Evolutionary conservation across 2,888 invertebrate genomes (phyloP).

Genomic region (Seira sanloemensis): DNA sequence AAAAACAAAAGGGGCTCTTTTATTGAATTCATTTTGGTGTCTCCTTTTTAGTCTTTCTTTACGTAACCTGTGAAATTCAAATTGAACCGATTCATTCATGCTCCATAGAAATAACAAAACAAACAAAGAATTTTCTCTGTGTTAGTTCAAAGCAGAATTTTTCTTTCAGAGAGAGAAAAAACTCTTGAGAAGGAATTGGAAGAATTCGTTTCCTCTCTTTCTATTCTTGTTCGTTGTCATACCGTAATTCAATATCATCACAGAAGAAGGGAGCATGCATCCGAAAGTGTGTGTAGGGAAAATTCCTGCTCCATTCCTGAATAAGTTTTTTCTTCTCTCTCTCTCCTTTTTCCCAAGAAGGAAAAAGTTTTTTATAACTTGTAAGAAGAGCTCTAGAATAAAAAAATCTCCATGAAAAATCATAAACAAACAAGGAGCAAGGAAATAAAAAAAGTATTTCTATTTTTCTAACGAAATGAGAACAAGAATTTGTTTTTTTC

Average conservation of each 20-base stretch:
- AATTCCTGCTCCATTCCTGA: background rate
- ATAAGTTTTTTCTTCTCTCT: background rate
- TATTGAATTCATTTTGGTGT: background rate
- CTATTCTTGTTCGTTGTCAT: background rate
- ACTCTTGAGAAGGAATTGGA: background rate
- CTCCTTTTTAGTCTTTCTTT: background rate
- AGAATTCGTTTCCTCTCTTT: background rate
- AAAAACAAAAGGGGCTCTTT: background rate
- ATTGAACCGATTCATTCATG: background rate
- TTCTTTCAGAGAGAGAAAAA: background rate
- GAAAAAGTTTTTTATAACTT: background rate
- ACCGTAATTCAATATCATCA: conserved; percentile 6
- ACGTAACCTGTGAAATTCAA: background rate
- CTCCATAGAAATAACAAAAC: background rate
- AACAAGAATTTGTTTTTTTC: background rate
- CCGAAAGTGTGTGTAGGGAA: background rate
- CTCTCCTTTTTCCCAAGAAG: background rate
- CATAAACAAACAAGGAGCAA: conserved; percentile 8
- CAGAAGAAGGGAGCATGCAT: background rate
- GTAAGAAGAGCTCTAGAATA: background rate
- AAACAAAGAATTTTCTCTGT: too few relatives aligned
- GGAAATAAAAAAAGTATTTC: background rate
- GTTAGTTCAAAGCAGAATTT: background rate
- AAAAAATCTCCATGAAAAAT: conserved; percentile 9
- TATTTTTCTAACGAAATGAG: background rate